Percentiles rank a stretch among this genome's conserved stretches.
phyloP scores from a whole-genome alignment of 2,113 vertebrate genomes.

The Archocentrus centrarchus region DNA sequence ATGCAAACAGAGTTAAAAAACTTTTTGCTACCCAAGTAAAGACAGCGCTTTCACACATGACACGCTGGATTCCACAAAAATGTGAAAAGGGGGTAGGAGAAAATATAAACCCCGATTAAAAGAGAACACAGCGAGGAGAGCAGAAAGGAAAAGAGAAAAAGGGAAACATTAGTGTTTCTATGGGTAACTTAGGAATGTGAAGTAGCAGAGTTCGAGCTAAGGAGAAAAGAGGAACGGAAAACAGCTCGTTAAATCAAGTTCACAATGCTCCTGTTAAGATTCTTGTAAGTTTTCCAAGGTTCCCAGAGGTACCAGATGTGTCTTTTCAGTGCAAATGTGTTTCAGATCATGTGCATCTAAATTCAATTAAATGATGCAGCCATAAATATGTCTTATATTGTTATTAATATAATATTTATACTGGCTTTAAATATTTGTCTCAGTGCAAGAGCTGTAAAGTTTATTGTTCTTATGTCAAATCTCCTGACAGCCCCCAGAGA shows the following conservation, averaged over 20 bases:
- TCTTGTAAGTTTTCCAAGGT: background rate
- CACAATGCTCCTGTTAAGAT: conserved; percentile 16
- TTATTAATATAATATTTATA: background rate
- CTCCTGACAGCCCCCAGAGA: background rate
- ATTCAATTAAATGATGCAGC: background rate
- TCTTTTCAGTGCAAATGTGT: background rate
- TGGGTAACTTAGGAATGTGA: conserved; percentile 27
- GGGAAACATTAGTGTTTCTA: background rate
- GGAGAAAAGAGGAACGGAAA: background rate
- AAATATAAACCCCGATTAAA: background rate
- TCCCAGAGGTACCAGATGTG: conserved; percentile 6
- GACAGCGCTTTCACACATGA: background rate
- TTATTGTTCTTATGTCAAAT: background rate
- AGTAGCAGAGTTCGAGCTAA: background rate
- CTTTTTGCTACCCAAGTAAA: background rate
- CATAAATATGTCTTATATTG: background rate
- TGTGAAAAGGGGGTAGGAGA: background rate
- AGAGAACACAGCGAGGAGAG: background rate
- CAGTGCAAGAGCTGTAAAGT: background rate
- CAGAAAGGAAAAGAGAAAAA: background rate
- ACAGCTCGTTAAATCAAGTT: conserved; percentile 43
- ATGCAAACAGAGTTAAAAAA: background rate
- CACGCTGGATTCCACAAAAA: background rate
- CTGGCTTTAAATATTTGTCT: background rate
- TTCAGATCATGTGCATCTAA: background rate